Evolutionary conservation across 1,140 invertebrate genomes (phyloP).

Genomic region (Acyrthosiphon pisum): DNA sequence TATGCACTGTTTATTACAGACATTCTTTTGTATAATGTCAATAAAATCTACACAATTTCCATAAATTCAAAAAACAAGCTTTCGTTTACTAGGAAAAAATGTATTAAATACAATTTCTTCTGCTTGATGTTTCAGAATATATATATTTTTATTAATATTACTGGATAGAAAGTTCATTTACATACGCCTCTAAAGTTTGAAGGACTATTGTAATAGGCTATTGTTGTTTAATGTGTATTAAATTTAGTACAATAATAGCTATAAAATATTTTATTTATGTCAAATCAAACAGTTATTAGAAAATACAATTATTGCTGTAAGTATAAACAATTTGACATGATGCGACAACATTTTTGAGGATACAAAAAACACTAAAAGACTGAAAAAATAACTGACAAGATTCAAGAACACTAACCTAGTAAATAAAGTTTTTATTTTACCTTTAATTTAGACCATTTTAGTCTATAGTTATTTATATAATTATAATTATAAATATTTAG

Average conservation of each 20-base stretch:
- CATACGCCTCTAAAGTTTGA: not conserved
- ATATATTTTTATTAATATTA: conserved; percentile 6
- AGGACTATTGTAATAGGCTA: not conserved
- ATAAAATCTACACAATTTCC: conserved; percentile 29
- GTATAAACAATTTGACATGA: not conserved
- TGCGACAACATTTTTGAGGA: not conserved
- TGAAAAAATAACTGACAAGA: too few relatives aligned
- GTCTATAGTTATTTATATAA: too few relatives aligned
- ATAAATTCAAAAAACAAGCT: not conserved
- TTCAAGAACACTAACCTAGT: not conserved
- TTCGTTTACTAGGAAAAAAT: not conserved
- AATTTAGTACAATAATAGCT: too few relatives aligned
- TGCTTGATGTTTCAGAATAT: not conserved
- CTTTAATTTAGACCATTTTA: too few relatives aligned
- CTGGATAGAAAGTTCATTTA: not conserved
- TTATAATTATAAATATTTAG: too few relatives aligned
- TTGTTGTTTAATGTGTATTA: not conserved
- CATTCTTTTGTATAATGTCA: conserved; percentile 11
- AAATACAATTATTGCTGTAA: not conserved
- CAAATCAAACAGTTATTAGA: not conserved
- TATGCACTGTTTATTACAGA: not conserved
- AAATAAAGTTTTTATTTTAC: not conserved
- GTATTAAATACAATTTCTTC: not conserved
- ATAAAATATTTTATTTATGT: not conserved
- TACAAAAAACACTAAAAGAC: not conserved